Evolutionary conservation across 2,888 invertebrate species (phyloP).

Genomic region (Cyaniris semiargus): DNA sequence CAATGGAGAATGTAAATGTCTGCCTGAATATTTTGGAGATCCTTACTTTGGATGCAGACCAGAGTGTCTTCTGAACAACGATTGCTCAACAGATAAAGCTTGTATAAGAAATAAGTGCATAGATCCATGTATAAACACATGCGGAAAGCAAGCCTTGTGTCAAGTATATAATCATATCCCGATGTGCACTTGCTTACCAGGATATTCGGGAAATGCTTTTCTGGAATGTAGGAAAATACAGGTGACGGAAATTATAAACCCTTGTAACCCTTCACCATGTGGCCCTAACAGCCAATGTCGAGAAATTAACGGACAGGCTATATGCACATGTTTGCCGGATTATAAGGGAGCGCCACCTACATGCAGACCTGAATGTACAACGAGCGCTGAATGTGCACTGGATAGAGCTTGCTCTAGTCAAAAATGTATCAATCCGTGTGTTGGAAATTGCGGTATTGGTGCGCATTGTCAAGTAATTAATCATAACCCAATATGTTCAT

Average conservation of each 20-base stretch:
- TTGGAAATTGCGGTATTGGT: constrained; percentile 85
- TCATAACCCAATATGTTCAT: constrained; percentile 87
- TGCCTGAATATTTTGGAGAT: constrained; percentile 87
- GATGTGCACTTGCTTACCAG: constrained; percentile 80
- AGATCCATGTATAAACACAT: constrained; percentile 89
- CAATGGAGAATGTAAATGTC: constrained; percentile 85
- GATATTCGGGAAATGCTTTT: constrained; percentile 86
- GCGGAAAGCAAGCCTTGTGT: constrained; percentile 87
- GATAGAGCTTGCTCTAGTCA: constrained; percentile 85
- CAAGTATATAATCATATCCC: constrained; percentile 83
- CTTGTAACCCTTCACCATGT: constrained; percentile 86
- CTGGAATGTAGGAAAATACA: constrained; percentile 79
- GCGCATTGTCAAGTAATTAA: constrained; percentile 87
- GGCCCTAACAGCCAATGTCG: constrained; percentile 87
- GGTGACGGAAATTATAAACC: constrained; percentile 67
- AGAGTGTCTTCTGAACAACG: constrained; percentile 88
- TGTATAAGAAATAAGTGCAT: constrained; percentile 87
- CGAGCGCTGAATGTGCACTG: constrained; percentile 84
- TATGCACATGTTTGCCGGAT: constrained; percentile 84
- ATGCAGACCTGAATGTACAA: constrained; percentile 86
- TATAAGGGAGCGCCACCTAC: constrained; percentile 86
- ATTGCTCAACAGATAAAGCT: constrained; percentile 85
- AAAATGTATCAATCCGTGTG: constrained; percentile 87
- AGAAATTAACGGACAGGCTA: constrained; percentile 83
- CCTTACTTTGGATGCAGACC: constrained; percentile 89